Base-by-base conservation (phyloP, 2,113 vertebrate species). In the Vidua chalybeata region DNA sequence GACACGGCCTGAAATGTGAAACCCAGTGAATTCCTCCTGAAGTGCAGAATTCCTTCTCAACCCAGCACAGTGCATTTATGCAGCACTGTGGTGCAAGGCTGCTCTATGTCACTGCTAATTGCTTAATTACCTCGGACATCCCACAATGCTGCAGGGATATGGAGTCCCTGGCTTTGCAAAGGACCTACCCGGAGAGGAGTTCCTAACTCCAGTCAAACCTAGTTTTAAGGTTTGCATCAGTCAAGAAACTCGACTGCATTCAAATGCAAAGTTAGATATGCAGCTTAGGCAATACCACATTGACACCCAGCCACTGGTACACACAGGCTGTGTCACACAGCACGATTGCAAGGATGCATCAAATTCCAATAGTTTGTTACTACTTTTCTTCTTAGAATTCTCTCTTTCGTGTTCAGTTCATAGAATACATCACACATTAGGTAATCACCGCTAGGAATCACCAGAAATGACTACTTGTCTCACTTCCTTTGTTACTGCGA, bases 281-380 rank as follows among this genome's bases (percentile, higher is more conserved):
- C 23, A 45, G 62, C 17, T 56, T 26, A 15, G 45, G 45, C 23
- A 39, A 19, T 14, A 45, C 3, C 33, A 26, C 21, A 33, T 3
- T 37, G 48, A 51, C 49, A 73, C n/a, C 4, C 51, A 73, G 39
- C 8, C 73, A 9, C 22, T 20, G n/a, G 30, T 59, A 71, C 45
- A 49, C 41, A 27, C 1, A 1, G 59, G 6, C 21, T 35, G 14
- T 22, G 26, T 15, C 51, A 41, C 15, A 58, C 27, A 30, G 46
- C 27, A 81, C 8, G 0, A 19, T 6, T 15, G 31, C 2, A 2
- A 35, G 18, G 11, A 51, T 10, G 8, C 9, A 51, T 10, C 33
- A 33, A 63, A 84, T 55, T 54, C 61, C 49, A 68, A 17, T 1
- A 43, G 35, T 58, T 52, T 63, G 16, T 59, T 64, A 43, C 21